phyloP scores from a whole-genome alignment of 2,797 vertebrate species.

The Danio kyathit region DNA sequence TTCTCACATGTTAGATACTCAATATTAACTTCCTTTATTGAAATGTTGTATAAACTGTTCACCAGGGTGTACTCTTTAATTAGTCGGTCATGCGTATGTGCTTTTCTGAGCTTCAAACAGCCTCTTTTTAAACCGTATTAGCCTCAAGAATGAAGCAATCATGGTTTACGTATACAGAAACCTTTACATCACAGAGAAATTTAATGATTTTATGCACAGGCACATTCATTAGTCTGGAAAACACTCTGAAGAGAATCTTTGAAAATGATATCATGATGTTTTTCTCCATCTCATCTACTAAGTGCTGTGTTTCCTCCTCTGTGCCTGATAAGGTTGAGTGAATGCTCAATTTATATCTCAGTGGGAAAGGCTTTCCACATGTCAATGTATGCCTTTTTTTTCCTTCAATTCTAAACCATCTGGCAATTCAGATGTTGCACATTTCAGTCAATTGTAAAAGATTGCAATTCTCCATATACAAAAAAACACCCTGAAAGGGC shows the following conservation, averaged over 20 bases:
- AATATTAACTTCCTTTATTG: too few relatives aligned
- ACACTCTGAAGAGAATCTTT: constrained; percentile 27
- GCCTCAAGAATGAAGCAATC: constrained; percentile 15
- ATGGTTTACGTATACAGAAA: constrained; percentile 7
- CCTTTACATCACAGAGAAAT: neutral
- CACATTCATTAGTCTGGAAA: constrained; percentile 15
- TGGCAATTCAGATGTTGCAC: constrained; percentile 20
- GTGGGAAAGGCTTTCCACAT: constrained; percentile 28
- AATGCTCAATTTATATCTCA: constrained; percentile 34
- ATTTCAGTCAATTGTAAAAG: constrained; percentile 21
- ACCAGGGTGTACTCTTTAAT: neutral
- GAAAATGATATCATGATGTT: neutral
- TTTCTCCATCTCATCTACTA: constrained; percentile 25
- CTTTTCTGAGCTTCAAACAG: constrained; percentile 14
- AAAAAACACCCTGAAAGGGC: neutral
- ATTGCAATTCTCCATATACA: constrained; percentile 10
- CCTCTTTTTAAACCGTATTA: neutral
- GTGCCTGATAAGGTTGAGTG: constrained; percentile 42
- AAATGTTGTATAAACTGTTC: constrained; percentile 11
- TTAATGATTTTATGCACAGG: neutral
- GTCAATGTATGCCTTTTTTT: constrained; percentile 15
- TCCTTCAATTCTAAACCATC: constrained; percentile 11
- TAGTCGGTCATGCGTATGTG: neutral
- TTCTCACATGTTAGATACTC: too few relatives aligned
- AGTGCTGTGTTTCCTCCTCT: constrained; percentile 21